These are phyloP conservation scores for Actinia tenebrosa DNA, from an alignment of 64 coral and sea anemone genomes.

Conservation along the genomic window DNA sequence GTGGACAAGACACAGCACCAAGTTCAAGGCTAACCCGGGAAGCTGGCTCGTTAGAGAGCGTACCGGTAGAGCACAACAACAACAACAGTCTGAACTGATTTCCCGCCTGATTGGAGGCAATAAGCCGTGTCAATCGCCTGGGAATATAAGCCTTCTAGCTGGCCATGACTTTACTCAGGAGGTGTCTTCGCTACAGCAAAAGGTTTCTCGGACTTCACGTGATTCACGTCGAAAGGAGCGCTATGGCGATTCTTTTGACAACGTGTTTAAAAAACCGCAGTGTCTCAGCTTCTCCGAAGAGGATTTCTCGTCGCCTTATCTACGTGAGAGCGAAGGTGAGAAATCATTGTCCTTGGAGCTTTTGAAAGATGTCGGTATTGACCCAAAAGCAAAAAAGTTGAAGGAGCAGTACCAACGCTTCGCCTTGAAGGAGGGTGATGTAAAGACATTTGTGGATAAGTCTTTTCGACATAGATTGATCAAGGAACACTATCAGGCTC, in stretches of 20 bases:
- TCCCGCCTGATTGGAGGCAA: too few relatives aligned
- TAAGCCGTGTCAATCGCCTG: too few relatives aligned
- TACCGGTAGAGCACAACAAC: too few relatives aligned
- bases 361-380: background rate
- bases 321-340: background rate
- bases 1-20: too few relatives aligned
- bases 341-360: background rate
- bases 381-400: background rate
- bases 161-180: too few relatives aligned
- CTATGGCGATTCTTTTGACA: background rate
- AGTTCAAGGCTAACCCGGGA: too few relatives aligned
- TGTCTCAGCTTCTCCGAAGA: background rate
- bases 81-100: too few relatives aligned
- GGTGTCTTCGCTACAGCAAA: too few relatives aligned
- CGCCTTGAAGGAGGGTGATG: background rate
- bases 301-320: background rate
- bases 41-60: too few relatives aligned
- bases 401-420: constrained; percentile 2
- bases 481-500: background rate
- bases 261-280: background rate
- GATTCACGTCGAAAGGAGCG: too few relatives aligned
- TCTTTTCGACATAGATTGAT: constrained; percentile 6
- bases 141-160: too few relatives aligned
- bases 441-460: background rate
- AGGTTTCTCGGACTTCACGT: too few relatives aligned